phyloP scores from a whole-genome alignment of 1,140 invertebrate genomes.

The Drosophila busckii region DNA sequence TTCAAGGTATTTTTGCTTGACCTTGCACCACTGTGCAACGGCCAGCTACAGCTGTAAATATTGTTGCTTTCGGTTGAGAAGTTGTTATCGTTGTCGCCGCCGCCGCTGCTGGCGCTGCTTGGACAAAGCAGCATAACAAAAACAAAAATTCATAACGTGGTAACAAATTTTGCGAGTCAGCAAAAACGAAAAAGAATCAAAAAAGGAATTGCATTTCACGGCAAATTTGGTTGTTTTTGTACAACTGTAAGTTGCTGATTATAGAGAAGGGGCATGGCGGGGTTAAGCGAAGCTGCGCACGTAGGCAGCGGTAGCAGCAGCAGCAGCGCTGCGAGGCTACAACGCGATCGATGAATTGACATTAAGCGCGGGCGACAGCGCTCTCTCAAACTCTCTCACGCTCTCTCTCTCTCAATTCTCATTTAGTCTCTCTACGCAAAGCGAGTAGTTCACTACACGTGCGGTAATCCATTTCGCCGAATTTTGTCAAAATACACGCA shows the following conservation, averaged over 20 bases:
- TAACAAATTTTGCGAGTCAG: slow-evolving; percentile 70
- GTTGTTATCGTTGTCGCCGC: slow-evolving; percentile 68
- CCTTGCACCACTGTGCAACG: slow-evolving; percentile 48
- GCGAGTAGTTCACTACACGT: slow-evolving; percentile 45
- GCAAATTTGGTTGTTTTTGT: slow-evolving; percentile 63
- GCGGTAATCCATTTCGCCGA: slow-evolving; percentile 37
- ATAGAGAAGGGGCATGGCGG: slow-evolving; percentile 15
- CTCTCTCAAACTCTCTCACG: slow-evolving; percentile 9
- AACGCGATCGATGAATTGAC: no score
- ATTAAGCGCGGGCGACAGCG: no score
- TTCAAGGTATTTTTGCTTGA: not conserved
- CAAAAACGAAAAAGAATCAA: slow-evolving; percentile 57
- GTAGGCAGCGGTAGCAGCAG: slow-evolving; percentile 47
- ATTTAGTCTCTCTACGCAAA: slow-evolving; percentile 5
- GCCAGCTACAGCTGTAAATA: slow-evolving; percentile 69
- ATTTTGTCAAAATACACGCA: slow-evolving; percentile 14
- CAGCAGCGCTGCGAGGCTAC: not conserved
- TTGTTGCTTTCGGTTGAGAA: slow-evolving; percentile 68
- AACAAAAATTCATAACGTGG: slow-evolving; percentile 53
- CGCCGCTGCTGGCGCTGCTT: slow-evolving; percentile 22
- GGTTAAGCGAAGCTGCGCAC: slow-evolving; percentile 41
- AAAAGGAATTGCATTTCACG: slow-evolving; percentile 74
- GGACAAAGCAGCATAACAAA: slow-evolving; percentile 42
- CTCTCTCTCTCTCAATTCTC: not conserved
- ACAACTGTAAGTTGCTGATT: no score